Evolutionary conservation across 2,113 vertebrate genomes (phyloP).

Genomic region (Triplophysa tibetana): DNA sequence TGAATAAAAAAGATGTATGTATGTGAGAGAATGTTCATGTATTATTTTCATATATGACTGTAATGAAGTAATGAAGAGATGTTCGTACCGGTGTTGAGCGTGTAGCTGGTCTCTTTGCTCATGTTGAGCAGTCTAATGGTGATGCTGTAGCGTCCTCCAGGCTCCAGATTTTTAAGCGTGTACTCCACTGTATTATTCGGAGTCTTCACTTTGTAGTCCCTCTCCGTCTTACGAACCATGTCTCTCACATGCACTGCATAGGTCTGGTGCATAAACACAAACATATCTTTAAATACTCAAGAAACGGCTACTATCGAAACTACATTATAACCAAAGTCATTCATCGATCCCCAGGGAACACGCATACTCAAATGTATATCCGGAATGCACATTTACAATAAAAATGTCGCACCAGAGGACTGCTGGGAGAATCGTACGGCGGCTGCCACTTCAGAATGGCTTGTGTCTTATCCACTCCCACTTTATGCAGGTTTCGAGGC

Average conservation of each 20-base stretch:
- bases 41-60: background rate
- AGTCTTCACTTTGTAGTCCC: slow-evolving; percentile 86
- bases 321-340: background rate
- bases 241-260: slow-evolving; percentile 88
- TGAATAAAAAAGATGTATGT: background rate
- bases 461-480: slow-evolving; percentile 80
- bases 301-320: background rate
- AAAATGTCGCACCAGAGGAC: slow-evolving; percentile 78
- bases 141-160: slow-evolving; percentile 88
- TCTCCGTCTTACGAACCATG: slow-evolving; percentile 83
- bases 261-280: slow-evolving; percentile 67
- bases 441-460: slow-evolving; percentile 93
- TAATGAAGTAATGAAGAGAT: background rate
- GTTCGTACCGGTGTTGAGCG: slow-evolving; percentile 81
- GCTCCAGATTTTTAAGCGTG: slow-evolving; percentile 82
- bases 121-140: slow-evolving; percentile 91
- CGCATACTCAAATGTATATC: background rate
- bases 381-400: background rate
- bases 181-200: slow-evolving; percentile 92
- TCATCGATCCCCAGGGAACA: too few relatives aligned
- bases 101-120: slow-evolving; percentile 92
- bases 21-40: too few relatives aligned
- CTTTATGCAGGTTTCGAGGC: slow-evolving; percentile 87
- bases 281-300: background rate
- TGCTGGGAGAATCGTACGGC: slow-evolving; percentile 84